phyloP scores from a whole-genome alignment of 2,888 invertebrate species.

The Drosophila siamana region DNA sequence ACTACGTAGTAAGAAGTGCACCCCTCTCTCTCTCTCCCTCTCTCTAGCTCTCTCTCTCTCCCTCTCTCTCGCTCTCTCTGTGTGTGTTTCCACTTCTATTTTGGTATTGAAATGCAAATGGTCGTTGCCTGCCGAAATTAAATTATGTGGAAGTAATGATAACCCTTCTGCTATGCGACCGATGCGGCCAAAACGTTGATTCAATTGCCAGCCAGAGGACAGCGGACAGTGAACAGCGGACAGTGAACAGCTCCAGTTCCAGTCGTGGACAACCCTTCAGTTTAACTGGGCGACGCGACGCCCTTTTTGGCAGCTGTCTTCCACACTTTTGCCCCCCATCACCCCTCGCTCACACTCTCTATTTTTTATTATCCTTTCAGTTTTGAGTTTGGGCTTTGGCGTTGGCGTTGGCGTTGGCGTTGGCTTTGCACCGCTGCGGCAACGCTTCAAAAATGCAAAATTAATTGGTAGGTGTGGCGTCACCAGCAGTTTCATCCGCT shows the following conservation, averaged over 20 bases:
- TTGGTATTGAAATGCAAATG: constrained; percentile 81
- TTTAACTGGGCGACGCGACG: constrained; percentile 74
- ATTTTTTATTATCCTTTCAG: constrained; percentile 9
- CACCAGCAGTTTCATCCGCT: constrained; percentile 53
- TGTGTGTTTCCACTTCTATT: constrained; percentile 20
- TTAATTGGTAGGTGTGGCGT: constrained; percentile 79
- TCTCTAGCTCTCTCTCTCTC: not conserved
- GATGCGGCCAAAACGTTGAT: constrained; percentile 59
- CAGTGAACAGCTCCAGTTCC: too few species aligned
- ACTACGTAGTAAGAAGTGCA: constrained; percentile 7
- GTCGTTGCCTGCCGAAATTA: constrained; percentile 80
- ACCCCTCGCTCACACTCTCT: constrained; percentile 2
- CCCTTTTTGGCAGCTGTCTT: constrained; percentile 77
- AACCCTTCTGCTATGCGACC: constrained; percentile 71
- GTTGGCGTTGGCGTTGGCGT: too few species aligned
- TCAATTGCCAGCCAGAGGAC: constrained; percentile 57
- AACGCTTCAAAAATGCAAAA: constrained; percentile 57
- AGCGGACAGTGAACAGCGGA: too few species aligned
- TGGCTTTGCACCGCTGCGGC: constrained; percentile 46
- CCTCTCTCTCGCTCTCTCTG: too few species aligned
- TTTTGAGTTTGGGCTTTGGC: not conserved
- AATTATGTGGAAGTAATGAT: constrained; percentile 82
- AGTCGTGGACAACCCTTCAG: constrained; percentile 39
- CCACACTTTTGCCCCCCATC: constrained; percentile 2
- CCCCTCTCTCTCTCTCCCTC: not conserved